These are phyloP conservation scores for Campopleginae sp. DNA, from an alignment of 2,888 invertebrate species.

Conservation along the genomic window DNA sequence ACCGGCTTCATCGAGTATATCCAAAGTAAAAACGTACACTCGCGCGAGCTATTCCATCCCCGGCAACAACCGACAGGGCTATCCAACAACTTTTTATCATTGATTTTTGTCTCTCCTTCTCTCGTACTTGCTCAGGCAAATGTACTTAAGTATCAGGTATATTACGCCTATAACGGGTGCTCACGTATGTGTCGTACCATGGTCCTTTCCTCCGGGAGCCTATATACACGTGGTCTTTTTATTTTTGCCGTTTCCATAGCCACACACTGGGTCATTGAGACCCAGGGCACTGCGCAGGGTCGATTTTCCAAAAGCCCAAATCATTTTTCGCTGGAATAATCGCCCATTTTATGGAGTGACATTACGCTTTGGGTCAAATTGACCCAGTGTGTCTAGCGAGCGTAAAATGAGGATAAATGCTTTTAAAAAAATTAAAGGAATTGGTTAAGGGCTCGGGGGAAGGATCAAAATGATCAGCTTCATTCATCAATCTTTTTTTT, in stretches of 20 bases:
- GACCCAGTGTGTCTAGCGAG: too few species aligned
- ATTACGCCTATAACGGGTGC: constrained; percentile 58
- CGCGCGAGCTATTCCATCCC: constrained; percentile 60
- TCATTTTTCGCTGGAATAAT: too few species aligned
- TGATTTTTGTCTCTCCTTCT: constrained; percentile 25
- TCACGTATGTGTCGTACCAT: constrained; percentile 22
- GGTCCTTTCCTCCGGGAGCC: not conserved
- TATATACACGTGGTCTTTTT: constrained; percentile 24
- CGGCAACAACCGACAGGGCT: constrained; percentile 21
- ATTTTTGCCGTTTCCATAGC: not conserved
- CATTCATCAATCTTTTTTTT: not conserved
- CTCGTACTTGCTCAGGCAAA: constrained; percentile 39
- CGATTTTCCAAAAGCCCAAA: too few species aligned
- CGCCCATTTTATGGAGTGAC: too few species aligned
- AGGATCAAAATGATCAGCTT: not conserved
- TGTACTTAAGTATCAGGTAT: constrained; percentile 49
- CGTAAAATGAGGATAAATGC: too few species aligned
- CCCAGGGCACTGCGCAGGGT: not conserved
- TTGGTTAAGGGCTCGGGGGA: too few species aligned
- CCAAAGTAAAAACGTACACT: constrained; percentile 27
- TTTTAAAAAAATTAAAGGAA: not conserved
- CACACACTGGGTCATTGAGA: not conserved
- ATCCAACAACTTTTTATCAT: constrained; percentile 59
- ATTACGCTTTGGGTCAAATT: too few species aligned
- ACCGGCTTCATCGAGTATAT: constrained; percentile 38